Evolutionary conservation across 2,888 invertebrate species (phyloP), one percentile per base, ranked within the genome.

Genomic region (Anoncus sp.): DNA sequence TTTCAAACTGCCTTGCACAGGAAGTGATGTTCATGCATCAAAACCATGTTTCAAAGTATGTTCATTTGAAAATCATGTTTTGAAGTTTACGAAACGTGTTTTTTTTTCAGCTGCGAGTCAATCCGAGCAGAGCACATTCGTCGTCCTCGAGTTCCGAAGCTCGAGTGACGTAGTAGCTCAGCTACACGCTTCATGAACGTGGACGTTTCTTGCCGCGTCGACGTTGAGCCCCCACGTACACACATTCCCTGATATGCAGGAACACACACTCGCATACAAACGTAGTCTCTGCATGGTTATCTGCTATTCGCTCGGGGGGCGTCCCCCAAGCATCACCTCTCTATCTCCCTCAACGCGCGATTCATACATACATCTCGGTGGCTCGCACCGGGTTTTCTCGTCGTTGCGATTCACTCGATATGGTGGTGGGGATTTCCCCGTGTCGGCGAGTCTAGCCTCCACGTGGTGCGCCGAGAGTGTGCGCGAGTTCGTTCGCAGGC

Each of bases 381-480:
- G 60, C 77, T 72, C 70, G 24, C 55, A 77, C 70, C 72, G 79
- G 74, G 78, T 79, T 84, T n/a, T 80, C 85, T 82, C 79, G 75
- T 77, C n/a, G n/a, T n/a, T n/a, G 77, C 81, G 72, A 84, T 83
- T 80, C 83, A 81, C 67, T 79, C 78, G 74, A 20, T 69, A 80
- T 76, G 71, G 70, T 71, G 75, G 78, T 73, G 81, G 66, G 55
- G 66, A 80, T 79, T 79, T 59, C 78, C 70, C 73, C 70, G 76
- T 51, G 57, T 66, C 80, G 82, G 83, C 74, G 82, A 82, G 85
- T 82, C 83, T 79, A 82, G 81, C 67, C 72, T 81, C 85, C 83
- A 84, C 81, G 82, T 83, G 84, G 75, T 83, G 80, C 79, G 81
- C 84, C 87, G 83, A 87, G 83, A 85, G 86, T 80, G 82, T 83